Base-by-base conservation (phyloP, 2,888 invertebrate species). In the Nymphalis polychloros region DNA sequence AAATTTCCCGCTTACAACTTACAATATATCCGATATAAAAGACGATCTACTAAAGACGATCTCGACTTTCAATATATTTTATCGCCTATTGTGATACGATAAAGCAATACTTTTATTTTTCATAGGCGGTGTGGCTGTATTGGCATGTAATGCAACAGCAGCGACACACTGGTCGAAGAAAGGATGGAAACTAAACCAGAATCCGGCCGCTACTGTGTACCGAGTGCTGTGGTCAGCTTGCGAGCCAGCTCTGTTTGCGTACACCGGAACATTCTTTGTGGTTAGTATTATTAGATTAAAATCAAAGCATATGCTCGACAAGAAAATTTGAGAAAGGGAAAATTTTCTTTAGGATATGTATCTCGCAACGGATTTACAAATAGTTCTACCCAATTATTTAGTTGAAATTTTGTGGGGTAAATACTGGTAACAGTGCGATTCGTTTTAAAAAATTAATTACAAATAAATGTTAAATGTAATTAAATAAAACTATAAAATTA, bases 91-190 rank as follows among this genome's bases (percentile, higher is more conserved):
- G 57, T 57, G 16, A 52, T 46, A 41, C 49, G 49, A 23, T 27
- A 27, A 31, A 20, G 41, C 55, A 23, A 17, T 48, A 55, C 10
- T 16, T 31, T 31, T 62, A 17, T 64, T 19, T 57, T 53, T 65
- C 68, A 55, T 52, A 92, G 92, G 83, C 68, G 89, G 87, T 17
- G 86, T 92, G 59, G 91, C 88, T 8, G 89, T 91, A n/a, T 70
- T 92, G 62, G 87, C 84, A 0, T 91, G 91, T 78, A 92, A 92
- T 71, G 84, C 88, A 2, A 90, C 89, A 20, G 92, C 92, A 0
- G 89, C 90, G 0, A 78, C 77, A 20, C 79, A 83, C 69, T 92
- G 92, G 92, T 79, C 84, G 35, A 79, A 79, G 19, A 77, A 81
- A 13, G 89, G 89, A 0, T 92, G 92, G 92, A 80, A 81, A 70